These are phyloP conservation scores for Pyrocoelia pectoralis DNA, from an alignment of 2,888 invertebrate genomes.

Conservation along the genomic window DNA sequence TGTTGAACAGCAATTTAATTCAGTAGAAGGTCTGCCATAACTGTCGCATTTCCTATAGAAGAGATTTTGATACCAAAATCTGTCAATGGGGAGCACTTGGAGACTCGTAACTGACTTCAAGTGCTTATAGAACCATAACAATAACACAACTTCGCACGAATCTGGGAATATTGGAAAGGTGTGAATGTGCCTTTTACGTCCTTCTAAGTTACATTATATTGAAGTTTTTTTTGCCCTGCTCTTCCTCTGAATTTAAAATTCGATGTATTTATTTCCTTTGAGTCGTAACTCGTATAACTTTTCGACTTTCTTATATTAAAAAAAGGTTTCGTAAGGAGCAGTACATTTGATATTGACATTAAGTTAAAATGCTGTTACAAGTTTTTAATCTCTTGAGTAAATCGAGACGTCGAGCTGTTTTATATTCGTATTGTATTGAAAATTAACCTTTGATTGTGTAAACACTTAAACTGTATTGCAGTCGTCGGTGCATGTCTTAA, in stretches of 20 bases:
- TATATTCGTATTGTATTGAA: neutral
- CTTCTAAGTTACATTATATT: neutral
- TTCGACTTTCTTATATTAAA: constrained; percentile 9
- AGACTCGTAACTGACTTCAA: constrained; percentile 4
- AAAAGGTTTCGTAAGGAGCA: neutral
- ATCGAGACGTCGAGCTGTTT: neutral
- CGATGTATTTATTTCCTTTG: constrained; percentile 10
- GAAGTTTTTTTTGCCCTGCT: neutral
- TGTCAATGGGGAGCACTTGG: constrained; percentile 26
- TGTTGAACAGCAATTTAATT: constrained; percentile 5
- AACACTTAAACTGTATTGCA: neutral
- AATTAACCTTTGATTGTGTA: neutral
- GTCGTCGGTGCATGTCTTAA: neutral
- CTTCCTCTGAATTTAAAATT: neutral
- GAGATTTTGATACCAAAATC: constrained; percentile 29
- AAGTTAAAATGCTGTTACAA: neutral
- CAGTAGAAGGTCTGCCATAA: constrained; percentile 3
- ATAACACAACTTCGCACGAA: constrained; percentile 2
- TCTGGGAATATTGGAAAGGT: constrained; percentile 11
- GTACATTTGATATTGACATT: neutral
- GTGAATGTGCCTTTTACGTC: constrained; percentile 6
- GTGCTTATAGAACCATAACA: constrained; percentile 13
- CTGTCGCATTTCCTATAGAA: constrained; percentile 2
- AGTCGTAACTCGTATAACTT: constrained; percentile 8
- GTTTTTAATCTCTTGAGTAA: neutral